Conservation (phyloP, 2,113 vertebrate genomes). For the Notarius quadriscutis region DNA sequence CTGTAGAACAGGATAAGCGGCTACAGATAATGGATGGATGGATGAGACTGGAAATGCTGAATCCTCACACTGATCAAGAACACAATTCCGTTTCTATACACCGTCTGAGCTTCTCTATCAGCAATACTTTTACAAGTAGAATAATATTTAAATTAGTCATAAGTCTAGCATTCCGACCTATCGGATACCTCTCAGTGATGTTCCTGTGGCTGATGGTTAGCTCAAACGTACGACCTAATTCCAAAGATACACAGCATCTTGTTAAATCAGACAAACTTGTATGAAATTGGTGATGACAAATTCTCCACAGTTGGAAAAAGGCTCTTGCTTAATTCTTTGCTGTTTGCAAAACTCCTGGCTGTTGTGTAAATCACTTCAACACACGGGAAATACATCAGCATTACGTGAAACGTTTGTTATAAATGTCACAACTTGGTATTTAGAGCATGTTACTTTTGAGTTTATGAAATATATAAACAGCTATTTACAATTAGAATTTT, state of each 20-base stretch:
- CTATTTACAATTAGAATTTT: neutral
- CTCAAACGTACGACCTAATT: neutral
- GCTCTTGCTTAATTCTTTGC: neutral
- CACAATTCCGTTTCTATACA: neutral
- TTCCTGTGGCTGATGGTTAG: neutral
- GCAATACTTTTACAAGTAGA: neutral
- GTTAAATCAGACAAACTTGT: neutral
- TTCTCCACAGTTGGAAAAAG: neutral
- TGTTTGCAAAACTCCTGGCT: neutral
- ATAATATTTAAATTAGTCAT: too few species aligned
- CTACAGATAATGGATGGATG: neutral
- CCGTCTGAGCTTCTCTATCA: neutral
- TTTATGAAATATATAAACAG: neutral
- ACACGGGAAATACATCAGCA: neutral
- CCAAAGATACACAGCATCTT: neutral
- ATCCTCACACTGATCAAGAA: neutral
- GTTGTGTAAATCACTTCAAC: constrained; percentile 4
- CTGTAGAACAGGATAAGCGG: too few species aligned
- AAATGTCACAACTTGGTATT: neutral
- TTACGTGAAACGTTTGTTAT: neutral
- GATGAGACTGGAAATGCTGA: too few species aligned
- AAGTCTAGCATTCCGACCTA: neutral
- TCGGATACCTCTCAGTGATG: neutral
- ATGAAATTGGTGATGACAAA: neutral
- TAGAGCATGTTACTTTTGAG: neutral